These are phyloP conservation scores for Hydraecia micacea DNA, from an alignment of 2,888 invertebrate species.

Conservation along the genomic window DNA sequence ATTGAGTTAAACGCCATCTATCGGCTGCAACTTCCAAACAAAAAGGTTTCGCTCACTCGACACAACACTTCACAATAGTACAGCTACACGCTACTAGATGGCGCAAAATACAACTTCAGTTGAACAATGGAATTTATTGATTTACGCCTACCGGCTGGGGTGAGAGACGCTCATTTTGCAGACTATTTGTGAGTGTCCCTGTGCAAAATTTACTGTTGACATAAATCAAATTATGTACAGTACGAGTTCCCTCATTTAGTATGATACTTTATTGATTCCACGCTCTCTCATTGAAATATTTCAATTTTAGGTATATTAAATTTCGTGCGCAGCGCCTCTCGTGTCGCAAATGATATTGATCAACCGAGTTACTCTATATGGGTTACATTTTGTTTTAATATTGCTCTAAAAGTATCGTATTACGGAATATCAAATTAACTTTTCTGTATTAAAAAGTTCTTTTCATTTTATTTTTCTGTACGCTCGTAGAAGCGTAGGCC, in stretches of 20 bases:
- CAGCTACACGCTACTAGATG: conserved; percentile 53
- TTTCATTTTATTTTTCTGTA: conserved; percentile 12
- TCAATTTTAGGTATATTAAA: conserved; percentile 23
- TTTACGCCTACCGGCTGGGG: conserved; percentile 33
- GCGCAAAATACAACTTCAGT: conserved; percentile 52
- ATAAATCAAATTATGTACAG: conserved; percentile 61
- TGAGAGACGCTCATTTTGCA: conserved; percentile 35
- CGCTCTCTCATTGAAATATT: conserved; percentile 42
- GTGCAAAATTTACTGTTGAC: conserved; percentile 63
- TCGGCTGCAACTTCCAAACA: conserved; percentile 32
- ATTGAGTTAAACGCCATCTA: conserved; percentile 64
- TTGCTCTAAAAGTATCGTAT: conserved; percentile 39
- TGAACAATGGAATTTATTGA: conserved; percentile 61
- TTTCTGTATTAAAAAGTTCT: conserved; percentile 33
- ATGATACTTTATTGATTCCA: conserved; percentile 55
- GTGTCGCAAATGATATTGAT: conserved; percentile 48
- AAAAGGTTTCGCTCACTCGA: conserved; percentile 11
- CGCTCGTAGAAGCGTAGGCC: conserved; percentile 36
- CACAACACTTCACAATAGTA: conserved; percentile 48
- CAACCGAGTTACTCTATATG: conserved; percentile 49
- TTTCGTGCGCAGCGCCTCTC: conserved; percentile 25
- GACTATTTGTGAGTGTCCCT: conserved; percentile 56
- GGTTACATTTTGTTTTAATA: conserved; percentile 44
- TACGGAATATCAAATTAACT: conserved; percentile 29
- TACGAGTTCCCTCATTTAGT: conserved; percentile 52